Evolutionary conservation across 2,113 vertebrate genomes (phyloP), one percentile per base, ranked within the genome.

Genomic region (Cyanoramphus novaezelandiae): DNA sequence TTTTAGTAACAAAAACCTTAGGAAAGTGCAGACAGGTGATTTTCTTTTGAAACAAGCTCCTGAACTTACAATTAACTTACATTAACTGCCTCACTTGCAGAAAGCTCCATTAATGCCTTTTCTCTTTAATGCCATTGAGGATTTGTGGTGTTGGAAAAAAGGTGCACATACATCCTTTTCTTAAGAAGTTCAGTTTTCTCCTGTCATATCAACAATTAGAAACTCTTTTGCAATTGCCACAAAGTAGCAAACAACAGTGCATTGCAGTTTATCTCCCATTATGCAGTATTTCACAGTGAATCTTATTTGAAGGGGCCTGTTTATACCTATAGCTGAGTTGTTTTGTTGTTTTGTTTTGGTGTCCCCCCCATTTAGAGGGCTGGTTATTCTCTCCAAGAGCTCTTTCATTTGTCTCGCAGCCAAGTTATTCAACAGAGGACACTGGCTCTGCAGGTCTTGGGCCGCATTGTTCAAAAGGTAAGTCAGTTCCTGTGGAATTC

Each of bases 331-430:
- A 79, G 33, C 44, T 76, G 39, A 83, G 7, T 33, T 31, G 31
- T 52, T 74, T 72, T 60, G 20, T 82, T 62, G 33, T n/a, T 82
- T 72, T 84, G 27, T 65, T 82, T 74, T 83, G 10, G 70, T 70
- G 60, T 72, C 37, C 7, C 4, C 20, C 2, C 25, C 6, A 17
- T 77, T 78, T 90, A 99, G 99, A 98, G 98, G 92, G 99, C 99
- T 86, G 99, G 99, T 80, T 99, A 99, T 94, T 99, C 99, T 65
- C 98, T 99, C 65, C 99, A 99, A 97, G 99, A 99, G 92, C 98
- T 99, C 79, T 99, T 99, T 97, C 98, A 99, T 92, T 97, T 99
- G 94, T 99, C 98, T 62, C 99, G 99, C 44, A 99, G 99, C 98
- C 99, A 99, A 95, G 80, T 99, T 88, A 99, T 97, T 95, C 99